Evolutionary conservation across 2,888 invertebrate genomes (phyloP).

Genomic region (Dendrolimus pini): DNA sequence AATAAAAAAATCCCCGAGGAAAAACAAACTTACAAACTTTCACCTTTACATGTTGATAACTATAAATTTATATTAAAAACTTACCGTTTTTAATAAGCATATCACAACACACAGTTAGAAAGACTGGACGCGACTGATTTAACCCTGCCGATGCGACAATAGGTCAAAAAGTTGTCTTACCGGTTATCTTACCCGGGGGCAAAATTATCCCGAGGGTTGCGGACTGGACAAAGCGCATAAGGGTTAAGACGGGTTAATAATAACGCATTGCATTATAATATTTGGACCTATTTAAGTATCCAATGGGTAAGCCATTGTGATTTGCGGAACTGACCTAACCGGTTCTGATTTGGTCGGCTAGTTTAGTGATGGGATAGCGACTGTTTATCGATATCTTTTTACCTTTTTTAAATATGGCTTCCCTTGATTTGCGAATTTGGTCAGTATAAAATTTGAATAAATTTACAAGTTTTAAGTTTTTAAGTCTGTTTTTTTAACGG

Average conservation of each 20-base stretch:
- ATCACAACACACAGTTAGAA: constrained; percentile 26
- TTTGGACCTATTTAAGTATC: constrained; percentile 77
- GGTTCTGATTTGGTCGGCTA: constrained; percentile 53
- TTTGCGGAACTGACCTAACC: constrained; percentile 72
- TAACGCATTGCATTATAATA: constrained; percentile 65
- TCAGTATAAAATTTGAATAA: too few species aligned
- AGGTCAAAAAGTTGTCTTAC: constrained; percentile 73
- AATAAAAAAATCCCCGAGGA: too few species aligned
- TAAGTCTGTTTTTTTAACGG: too few species aligned
- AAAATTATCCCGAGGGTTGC: constrained; percentile 56
- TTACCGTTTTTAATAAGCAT: constrained; percentile 2
- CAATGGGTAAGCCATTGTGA: constrained; percentile 65
- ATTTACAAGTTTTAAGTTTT: too few species aligned
- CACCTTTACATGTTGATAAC: too few species aligned
- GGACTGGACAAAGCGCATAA: constrained; percentile 49
- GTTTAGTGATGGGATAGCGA: constrained; percentile 16
- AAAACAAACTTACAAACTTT: too few species aligned
- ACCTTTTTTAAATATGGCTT: too few species aligned
- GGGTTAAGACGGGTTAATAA: constrained; percentile 55
- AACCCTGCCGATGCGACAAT: constrained; percentile 46
- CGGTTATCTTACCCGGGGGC: constrained; percentile 66
- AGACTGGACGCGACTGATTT: constrained; percentile 61
- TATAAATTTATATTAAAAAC: neutral
- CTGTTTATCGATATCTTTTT: too few species aligned
- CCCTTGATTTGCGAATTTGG: too few species aligned